phyloP scores from a whole-genome alignment of 2,113 vertebrate species.

The Heterochromis multidens region DNA sequence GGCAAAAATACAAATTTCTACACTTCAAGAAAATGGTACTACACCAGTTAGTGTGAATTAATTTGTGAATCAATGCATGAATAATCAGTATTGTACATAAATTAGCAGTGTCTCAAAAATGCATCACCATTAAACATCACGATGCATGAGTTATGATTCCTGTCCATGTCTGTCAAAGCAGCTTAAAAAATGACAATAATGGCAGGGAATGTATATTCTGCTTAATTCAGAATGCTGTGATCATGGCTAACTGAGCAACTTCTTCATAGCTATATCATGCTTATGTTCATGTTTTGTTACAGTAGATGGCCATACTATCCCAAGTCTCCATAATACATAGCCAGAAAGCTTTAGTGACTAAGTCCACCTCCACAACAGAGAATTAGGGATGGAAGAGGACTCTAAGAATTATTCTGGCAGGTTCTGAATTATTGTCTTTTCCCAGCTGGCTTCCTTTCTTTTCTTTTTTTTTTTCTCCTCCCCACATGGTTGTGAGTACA shows the following conservation, averaged over 20 bases:
- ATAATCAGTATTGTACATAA: not conserved
- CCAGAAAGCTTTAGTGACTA: slow-evolving; percentile 44
- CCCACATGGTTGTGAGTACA: slow-evolving; percentile 10
- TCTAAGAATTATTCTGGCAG: slow-evolving; percentile 52
- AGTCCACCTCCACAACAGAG: slow-evolving; percentile 48
- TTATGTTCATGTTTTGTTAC: slow-evolving; percentile 12
- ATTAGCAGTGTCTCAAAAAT: not conserved
- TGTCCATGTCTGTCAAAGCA: not conserved
- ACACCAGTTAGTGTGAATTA: not conserved
- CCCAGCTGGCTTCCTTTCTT: slow-evolving; percentile 34
- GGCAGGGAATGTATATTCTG: not conserved
- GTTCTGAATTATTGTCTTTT: slow-evolving; percentile 59
- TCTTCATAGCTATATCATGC: not conserved
- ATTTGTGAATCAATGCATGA: not conserved
- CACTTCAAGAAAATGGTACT: not conserved
- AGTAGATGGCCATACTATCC: slow-evolving; percentile 28
- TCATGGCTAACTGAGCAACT: not conserved
- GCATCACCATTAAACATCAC: not conserved
- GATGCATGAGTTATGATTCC: not conserved
- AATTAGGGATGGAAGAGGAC: slow-evolving; percentile 33
- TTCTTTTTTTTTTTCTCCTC: slow-evolving; percentile 11
- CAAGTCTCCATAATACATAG: slow-evolving; percentile 49
- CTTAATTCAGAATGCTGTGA: not conserved
- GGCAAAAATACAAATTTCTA: not conserved
- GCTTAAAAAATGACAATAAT: not conserved